Evolutionary conservation across 2,888 invertebrate species (phyloP).

Genomic region (Isoperla grammatica): DNA sequence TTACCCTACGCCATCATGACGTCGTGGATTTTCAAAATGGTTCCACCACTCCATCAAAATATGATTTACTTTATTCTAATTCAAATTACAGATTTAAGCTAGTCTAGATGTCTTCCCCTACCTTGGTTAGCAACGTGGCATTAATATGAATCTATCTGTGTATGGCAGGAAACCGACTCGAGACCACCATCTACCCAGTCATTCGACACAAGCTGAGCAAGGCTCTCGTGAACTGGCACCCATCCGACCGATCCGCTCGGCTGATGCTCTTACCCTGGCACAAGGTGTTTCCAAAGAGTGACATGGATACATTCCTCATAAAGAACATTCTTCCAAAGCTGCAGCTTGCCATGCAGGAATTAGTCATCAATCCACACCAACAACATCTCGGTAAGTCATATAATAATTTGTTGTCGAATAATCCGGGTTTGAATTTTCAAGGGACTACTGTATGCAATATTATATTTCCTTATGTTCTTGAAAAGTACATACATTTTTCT

Average conservation of each 20-base stretch:
- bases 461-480: too few relatives aligned
- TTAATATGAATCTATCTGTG: constrained; percentile 41
- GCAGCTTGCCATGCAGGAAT: constrained; percentile 54
- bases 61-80: too few relatives aligned
- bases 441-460: too few relatives aligned
- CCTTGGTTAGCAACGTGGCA: too few relatives aligned
- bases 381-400: constrained; percentile 55
- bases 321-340: constrained; percentile 88
- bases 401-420: too few relatives aligned
- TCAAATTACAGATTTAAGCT: too few relatives aligned
- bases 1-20: too few relatives aligned
- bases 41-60: too few relatives aligned
- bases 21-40: too few relatives aligned
- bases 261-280: constrained; percentile 90
- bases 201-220: constrained; percentile 86
- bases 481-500: too few relatives aligned
- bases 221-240: constrained; percentile 92
- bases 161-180: constrained; percentile 47
- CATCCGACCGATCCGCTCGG: constrained; percentile 88
- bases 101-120: too few relatives aligned
- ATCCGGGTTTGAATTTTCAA: too few relatives aligned
- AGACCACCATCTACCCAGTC: constrained; percentile 70
- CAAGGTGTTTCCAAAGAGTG: constrained; percentile 64
- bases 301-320: constrained; percentile 73
- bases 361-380: constrained; percentile 66